Evolutionary conservation across 2,888 invertebrate species (phyloP), one percentile per base, ranked within the genome.

Genomic region (Pegoplata infirma): DNA sequence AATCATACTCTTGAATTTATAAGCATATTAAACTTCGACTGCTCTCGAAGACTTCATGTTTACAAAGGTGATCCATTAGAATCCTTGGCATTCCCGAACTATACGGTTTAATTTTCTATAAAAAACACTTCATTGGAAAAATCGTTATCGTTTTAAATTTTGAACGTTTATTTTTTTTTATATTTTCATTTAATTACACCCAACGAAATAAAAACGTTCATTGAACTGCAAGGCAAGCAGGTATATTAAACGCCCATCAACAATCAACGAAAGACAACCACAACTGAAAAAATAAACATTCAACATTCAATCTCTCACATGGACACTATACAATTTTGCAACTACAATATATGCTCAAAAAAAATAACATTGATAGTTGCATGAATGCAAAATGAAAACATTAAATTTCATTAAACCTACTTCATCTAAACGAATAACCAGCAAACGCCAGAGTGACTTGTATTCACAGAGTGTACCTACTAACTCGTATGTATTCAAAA

Each of bases 141-240:
- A 36, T 10, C 36, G 36, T 8, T 28, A 28, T 28, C 28, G 6
- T 28, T 36, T 36, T 36, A 2, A 40, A 40, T 40, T n/a, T n/a
- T n/a, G n/a, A 40, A 40, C 36, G n/a, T 12, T 40, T 40, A n/a
- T n/a, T n/a, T n/a, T 40, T 32, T 32, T 12, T 40, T 40, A n/a
- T n/a, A 3, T n/a, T 40, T 32, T 32, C 3, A 40, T 3, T 63
- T 67, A 58, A 63, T 76, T 64, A 59, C 59, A 72, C 25, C 59
- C 59, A 68, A 56, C 14, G 17, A 17, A 6, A 28, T n/a, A 56
- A 56, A 78, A 53, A 66, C 81, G 86, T 85, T 82, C 87, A 87
- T 85, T 88, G 87, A 88, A 88, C 88, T 86, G 84, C 87, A 88
- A 88, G 87, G 88, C 85, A 87, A 88, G 87, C 87, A 82, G 86